Evolutionary conservation across 2,888 invertebrate genomes (phyloP), one percentile per base, ranked within the genome.

Genomic region (Trichopoda pennipes): DNA sequence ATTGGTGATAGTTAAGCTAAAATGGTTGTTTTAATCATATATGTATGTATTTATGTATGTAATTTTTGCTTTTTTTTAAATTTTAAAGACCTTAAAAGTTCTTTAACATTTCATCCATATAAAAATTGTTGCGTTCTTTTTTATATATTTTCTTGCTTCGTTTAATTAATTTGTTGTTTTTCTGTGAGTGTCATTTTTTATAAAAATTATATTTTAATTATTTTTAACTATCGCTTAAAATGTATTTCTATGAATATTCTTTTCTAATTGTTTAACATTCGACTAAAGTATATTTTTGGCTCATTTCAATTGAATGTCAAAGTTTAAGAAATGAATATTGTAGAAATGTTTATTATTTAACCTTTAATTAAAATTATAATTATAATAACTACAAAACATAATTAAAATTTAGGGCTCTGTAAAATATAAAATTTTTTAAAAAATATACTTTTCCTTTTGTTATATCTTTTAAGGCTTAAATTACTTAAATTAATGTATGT

Each of bases 271-370:
- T 21, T 63, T 58, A 69, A 64, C 61, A 73, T 70, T 64, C 74
- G 78, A 74, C 61, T 66, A 58, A 72, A 78, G 77, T 77, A 58
- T 74, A 68, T 53, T 47, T 60, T 58, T 81, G 77, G 77, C 81
- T 81, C 81, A 81, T 81, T 78, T 74, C 55, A 70, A 70, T 64
- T 58, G 69, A 74, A 74, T 64, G 53, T 38, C 28, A 44, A 9
- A 6, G n/a, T 8, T n/a, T 14, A 64, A 51, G 78, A 77, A 74
- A 64, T 47, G 28, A 28, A 58, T 35, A 60, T 74, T 81, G 69
- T 32, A 74, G 81, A 81, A 74, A 81, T 73, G 32, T 19, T 19
- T n/a, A n/a, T 44, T 21, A 21, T 44, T 32, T 16, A 56, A 6
- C 19, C 12, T 55, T 38, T 23, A 28, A 28, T 8, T 28, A 8